These are phyloP conservation scores for Oplegnathus fasciatus DNA, from an alignment of 2,113 vertebrate species.

Conservation along the genomic window DNA sequence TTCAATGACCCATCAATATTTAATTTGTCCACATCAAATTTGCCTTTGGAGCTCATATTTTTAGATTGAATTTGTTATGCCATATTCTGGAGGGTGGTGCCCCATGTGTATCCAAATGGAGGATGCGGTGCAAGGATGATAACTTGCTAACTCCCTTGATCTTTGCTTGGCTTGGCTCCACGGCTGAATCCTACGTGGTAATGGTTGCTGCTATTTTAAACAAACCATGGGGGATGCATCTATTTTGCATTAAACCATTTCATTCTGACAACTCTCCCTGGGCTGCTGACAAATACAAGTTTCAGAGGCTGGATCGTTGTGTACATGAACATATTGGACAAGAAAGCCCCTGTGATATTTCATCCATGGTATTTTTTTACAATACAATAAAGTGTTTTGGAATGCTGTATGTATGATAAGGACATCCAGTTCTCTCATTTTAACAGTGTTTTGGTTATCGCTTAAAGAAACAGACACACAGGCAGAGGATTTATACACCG, in stretches of 20 bases:
- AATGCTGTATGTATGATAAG: background rate
- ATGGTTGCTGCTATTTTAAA: slow-evolving; percentile 81
- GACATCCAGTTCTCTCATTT: background rate
- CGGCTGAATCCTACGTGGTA: slow-evolving; percentile 60
- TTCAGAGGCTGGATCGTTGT: slow-evolving; percentile 56
- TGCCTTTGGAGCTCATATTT: slow-evolving; percentile 71
- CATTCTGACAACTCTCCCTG: slow-evolving; percentile 68
- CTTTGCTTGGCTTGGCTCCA: slow-evolving; percentile 54
- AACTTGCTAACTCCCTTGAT: slow-evolving; percentile 77
- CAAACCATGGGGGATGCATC: slow-evolving; percentile 78
- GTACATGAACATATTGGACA: slow-evolving; percentile 48
- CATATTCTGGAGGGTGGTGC: slow-evolving; percentile 60
- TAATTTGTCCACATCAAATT: slow-evolving; percentile 75
- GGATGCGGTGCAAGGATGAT: slow-evolving; percentile 60
- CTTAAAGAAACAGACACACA: background rate
- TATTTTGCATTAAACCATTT: slow-evolving; percentile 82
- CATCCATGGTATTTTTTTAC: slow-evolving; percentile 11
- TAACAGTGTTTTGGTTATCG: background rate
- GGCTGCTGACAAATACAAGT: slow-evolving; percentile 74
- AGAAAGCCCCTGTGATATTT: slow-evolving; percentile 47
- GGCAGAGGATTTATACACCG: background rate
- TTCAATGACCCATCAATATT: slow-evolving; percentile 78
- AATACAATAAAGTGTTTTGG: background rate
- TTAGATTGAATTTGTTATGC: slow-evolving; percentile 74
- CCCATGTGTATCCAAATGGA: slow-evolving; percentile 71